These are phyloP conservation scores for Lepidostoma basale DNA, from an alignment of 1,140 invertebrate genomes.

Conservation along the genomic window DNA sequence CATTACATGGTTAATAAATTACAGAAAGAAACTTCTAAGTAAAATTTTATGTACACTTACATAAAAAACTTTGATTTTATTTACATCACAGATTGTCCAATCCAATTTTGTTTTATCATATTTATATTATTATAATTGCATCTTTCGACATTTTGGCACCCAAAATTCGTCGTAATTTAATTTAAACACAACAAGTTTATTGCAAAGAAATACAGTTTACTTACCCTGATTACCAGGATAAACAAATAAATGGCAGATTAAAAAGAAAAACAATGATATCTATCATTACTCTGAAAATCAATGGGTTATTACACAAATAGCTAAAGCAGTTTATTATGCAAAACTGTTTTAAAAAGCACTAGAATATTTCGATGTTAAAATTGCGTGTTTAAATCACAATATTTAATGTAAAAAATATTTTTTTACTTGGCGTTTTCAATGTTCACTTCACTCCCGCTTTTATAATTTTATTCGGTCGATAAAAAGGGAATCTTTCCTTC, in stretches of 20 bases:
- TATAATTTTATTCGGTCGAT: not conserved
- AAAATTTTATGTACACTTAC: not conserved
- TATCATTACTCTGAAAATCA: too few species aligned
- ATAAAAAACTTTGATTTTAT: constrained; percentile 13
- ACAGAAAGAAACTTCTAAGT: not conserved
- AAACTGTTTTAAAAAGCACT: constrained; percentile 16
- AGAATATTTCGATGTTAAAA: constrained; percentile 22
- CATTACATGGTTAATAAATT: constrained; percentile 9
- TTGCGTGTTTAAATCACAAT: constrained; percentile 21
- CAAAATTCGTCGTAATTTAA: not conserved
- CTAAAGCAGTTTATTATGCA: constrained; percentile 1
- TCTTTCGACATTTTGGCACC: constrained; percentile 20
- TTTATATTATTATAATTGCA: too few species aligned
- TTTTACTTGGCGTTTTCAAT: too few species aligned
- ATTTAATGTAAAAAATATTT: not conserved
- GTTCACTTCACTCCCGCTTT: not conserved
- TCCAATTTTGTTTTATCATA: not conserved
- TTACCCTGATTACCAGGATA: constrained; percentile 31
- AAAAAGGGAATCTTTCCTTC: not conserved
- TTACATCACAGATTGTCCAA: constrained; percentile 23
- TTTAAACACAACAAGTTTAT: constrained; percentile 1
- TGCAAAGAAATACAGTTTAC: constrained; percentile 14
- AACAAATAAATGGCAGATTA: too few species aligned
- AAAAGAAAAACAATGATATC: not conserved
- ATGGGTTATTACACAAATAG: too few species aligned